phyloP scores from a whole-genome alignment of 2,888 invertebrate species.

The Polymixis lichenea region DNA sequence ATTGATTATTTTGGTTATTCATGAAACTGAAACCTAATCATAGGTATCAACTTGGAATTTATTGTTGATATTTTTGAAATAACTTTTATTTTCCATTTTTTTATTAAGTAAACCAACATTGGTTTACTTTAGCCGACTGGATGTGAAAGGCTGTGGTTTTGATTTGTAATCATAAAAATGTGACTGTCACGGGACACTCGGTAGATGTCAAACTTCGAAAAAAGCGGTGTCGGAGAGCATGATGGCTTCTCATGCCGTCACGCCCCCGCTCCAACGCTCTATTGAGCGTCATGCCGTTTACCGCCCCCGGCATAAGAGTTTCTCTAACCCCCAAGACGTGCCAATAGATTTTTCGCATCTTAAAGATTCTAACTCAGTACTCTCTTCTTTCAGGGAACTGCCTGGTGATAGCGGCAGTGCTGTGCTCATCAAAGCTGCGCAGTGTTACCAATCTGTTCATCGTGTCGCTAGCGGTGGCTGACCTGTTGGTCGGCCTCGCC shows the following conservation, averaged over 20 bases:
- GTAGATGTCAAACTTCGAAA: no score
- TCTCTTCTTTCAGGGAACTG: conserved; percentile 91
- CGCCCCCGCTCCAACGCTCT: no score
- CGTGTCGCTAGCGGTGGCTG: conserved; percentile 98
- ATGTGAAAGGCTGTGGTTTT: no score
- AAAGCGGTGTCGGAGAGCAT: no score
- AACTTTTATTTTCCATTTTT: background rate
- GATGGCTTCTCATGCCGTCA: no score
- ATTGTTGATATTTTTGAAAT: background rate
- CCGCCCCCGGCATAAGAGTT: no score
- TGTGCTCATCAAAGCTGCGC: conserved; percentile 96
- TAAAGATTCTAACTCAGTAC: background rate
- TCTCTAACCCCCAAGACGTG: background rate
- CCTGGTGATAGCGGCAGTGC: conserved; percentile 97
- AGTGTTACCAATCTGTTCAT: conserved; percentile 99
- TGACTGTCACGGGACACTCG: no score
- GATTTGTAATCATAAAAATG: no score
- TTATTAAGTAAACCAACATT: background rate
- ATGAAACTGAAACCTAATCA: conserved; percentile 7
- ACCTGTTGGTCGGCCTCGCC: conserved; percentile 98
- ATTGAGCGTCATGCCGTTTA: no score
- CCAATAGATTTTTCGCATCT: background rate
- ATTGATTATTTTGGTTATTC: conserved; percentile 5
- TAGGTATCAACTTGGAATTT: background rate
- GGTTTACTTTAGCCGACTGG: background rate